Conservation (phyloP, 2,888 invertebrate genomes). For the Apocheima hispidaria region DNA sequence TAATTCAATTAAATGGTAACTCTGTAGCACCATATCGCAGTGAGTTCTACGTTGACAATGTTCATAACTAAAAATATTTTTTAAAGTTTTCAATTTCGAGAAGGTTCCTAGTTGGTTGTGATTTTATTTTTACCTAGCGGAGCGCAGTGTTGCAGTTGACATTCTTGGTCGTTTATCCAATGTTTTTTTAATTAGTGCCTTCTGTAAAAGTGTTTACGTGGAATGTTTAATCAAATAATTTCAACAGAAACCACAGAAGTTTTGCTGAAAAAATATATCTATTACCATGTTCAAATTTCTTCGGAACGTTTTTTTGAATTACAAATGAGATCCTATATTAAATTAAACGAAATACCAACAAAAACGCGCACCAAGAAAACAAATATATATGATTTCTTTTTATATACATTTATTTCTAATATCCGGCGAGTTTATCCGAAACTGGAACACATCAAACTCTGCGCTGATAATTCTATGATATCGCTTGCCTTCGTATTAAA, state of each 20-base stretch:
- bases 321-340: constrained; percentile 28
- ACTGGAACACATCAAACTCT: constrained; percentile 52
- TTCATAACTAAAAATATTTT: neutral
- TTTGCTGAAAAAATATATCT: constrained; percentile 13
- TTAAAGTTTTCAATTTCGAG: neutral
- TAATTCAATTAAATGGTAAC: neutral
- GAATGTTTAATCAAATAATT: no score
- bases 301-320: constrained; percentile 19
- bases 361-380: constrained; percentile 11
- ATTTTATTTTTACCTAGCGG: neutral
- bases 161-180: constrained; percentile 2
- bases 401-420: constrained; percentile 52
- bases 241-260: neutral
- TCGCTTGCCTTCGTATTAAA: no score
- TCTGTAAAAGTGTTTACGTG: constrained; percentile 5
- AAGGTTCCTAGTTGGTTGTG: neutral
- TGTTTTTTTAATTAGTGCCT: constrained; percentile 13
- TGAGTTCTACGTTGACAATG: neutral
- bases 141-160: neutral
- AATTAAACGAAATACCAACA: constrained; percentile 21
- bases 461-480: constrained; percentile 10
- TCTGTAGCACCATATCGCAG: neutral
- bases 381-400: constrained; percentile 28
- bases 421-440: constrained; percentile 59
- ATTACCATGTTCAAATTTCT: constrained; percentile 9